Percentiles rank a stretch among this genome's conserved stretches.
Evolutionary conservation across 2,888 invertebrate species (phyloP).

Genomic region (Clitarchus hookeri): DNA sequence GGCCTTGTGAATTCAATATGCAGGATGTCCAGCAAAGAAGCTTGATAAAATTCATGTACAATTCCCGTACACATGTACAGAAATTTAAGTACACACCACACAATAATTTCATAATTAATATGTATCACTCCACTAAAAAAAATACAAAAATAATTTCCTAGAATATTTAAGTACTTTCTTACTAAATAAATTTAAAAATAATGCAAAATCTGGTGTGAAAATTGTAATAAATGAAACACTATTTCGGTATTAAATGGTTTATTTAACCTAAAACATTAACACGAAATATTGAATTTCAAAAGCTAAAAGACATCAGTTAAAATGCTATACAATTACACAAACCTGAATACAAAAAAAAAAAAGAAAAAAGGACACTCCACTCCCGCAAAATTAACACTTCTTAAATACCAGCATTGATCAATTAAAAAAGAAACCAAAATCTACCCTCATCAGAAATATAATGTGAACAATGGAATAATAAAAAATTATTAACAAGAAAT

Average conservation of each 20-base stretch:
- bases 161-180: too few species aligned
- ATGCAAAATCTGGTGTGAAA: background rate
- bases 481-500: too few species aligned
- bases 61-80: background rate
- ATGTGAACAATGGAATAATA: too few species aligned
- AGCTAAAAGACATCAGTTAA: background rate
- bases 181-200: background rate
- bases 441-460: too few species aligned
- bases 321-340: background rate
- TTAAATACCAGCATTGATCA: background rate
- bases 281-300: background rate
- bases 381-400: background rate
- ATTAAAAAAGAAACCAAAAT: background rate
- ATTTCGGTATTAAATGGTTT: constrained; percentile 15
- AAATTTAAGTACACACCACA: background rate
- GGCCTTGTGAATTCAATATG: too few species aligned
- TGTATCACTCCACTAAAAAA: background rate
- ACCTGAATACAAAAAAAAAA: too few species aligned
- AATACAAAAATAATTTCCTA: too few species aligned
- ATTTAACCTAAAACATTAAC: background rate
- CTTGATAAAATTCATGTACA: background rate
- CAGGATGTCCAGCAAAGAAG: background rate
- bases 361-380: too few species aligned
- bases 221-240: background rate
- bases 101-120: background rate